These are phyloP conservation scores for Enhydra lutris DNA, from an alignment of 2,113 vertebrate species.

Conservation along the genomic window DNA sequence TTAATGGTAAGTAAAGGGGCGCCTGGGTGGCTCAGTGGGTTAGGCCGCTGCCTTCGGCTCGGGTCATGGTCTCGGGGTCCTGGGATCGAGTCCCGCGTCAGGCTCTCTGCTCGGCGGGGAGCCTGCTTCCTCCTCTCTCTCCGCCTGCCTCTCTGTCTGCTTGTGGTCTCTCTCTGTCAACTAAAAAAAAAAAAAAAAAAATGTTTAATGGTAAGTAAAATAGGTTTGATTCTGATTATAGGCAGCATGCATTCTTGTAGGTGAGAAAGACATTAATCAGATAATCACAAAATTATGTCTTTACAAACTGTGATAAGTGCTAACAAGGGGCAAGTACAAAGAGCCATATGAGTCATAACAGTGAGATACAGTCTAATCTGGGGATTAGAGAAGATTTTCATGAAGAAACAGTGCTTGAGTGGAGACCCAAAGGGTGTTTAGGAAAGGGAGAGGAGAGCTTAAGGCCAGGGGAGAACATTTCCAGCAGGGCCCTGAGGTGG, in stretches of 20 bases:
- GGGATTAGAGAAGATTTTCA: neutral
- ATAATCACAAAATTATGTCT: neutral
- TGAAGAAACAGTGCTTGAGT: neutral
- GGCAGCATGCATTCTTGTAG: neutral
- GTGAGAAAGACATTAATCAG: neutral
- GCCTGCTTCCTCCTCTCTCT: too few species aligned
- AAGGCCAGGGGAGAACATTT: neutral
- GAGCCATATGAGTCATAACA: neutral
- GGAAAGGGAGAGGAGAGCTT: neutral
- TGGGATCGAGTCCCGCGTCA: too few species aligned
- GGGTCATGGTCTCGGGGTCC: too few species aligned
- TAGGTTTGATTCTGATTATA: neutral
- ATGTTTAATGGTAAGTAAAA: neutral
- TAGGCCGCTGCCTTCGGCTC: too few species aligned
- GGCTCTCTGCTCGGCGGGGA: too few species aligned
- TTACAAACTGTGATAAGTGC: neutral
- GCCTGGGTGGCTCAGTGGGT: too few species aligned
- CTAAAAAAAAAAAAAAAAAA: too few species aligned
- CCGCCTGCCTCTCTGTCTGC: too few species aligned
- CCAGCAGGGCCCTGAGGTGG: neutral
- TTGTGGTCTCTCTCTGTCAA: too few species aligned
- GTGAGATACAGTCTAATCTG: neutral
- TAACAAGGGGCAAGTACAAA: neutral
- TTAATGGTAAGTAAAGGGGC: neutral
- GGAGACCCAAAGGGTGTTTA: neutral